These are phyloP conservation scores for Apodemus speciosus DNA, from an alignment of 2,113 vertebrate genomes.

Conservation along the genomic window DNA sequence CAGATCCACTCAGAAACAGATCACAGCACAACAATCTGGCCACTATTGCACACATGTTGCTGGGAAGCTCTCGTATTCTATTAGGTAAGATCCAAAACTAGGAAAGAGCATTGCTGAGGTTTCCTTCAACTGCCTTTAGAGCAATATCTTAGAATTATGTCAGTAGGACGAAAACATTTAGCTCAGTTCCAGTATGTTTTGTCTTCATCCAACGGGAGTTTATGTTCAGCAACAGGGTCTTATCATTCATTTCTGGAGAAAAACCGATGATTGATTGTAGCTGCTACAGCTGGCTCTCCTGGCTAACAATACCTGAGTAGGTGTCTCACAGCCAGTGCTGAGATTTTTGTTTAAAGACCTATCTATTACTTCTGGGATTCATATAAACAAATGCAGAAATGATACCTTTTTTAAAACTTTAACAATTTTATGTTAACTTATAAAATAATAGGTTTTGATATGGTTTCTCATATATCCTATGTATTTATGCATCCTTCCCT, in stretches of 20 bases:
- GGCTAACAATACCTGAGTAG: background rate
- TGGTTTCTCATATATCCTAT: background rate
- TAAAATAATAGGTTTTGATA: background rate
- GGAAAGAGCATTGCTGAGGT: background rate
- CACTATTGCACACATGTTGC: background rate
- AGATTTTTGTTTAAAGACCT: background rate
- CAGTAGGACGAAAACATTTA: background rate
- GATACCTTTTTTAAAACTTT: background rate
- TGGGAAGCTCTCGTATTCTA: background rate
- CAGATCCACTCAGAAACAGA: background rate
- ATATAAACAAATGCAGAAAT: background rate
- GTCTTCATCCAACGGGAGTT: background rate
- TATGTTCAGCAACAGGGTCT: background rate
- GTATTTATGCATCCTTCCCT: background rate
- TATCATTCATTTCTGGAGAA: background rate
- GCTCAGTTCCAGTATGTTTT: background rate
- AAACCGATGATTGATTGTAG: background rate
- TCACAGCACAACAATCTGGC: background rate
- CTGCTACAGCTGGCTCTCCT: background rate
- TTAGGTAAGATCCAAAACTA: background rate
- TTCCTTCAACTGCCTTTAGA: background rate
- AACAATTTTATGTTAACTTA: background rate
- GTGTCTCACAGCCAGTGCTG: background rate
- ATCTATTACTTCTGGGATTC: background rate
- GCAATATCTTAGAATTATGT: background rate